Evolutionary conservation across 2,113 vertebrate species (phyloP), one percentile per base, ranked within the genome.

Genomic region (Rhabdomys dilectus): DNA sequence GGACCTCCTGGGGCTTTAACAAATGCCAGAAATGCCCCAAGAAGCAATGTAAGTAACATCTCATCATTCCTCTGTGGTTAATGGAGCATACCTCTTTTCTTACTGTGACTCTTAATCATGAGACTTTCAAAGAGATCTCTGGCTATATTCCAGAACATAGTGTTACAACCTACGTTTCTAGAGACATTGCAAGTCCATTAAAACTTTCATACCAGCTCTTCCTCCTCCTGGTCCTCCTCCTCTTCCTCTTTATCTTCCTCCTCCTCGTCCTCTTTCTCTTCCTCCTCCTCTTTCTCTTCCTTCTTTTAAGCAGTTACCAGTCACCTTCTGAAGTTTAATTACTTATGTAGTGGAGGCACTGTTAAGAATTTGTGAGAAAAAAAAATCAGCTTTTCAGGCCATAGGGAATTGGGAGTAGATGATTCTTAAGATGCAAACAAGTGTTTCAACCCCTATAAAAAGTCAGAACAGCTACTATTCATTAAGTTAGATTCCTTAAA

Each of bases 11-110:
- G 99, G 99, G 99, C 89, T 99, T 99, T 98, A 98, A 99, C 98
- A 99, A 99, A 98, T 99, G 99, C 98, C 99, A 99, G 97, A 99
- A 99, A 97, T 99, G 99, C 98, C 99, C 99, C 89, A 99, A 99
- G 97, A 99, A 99, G 98, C 98, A 99, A 0, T 98, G 99, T 99
- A 99, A 99, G 99, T 99, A 88, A 42, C 42, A 0, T 86, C 95
- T 93, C 91, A 1, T 95, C 91, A 31, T 97, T 98, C 26, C 80
- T 97, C 75, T 95, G 0, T 87, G 72, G 75, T 84, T 60, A 91
- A 85, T 70, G 56, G 19, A 82, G 72, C 39, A 1, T 19, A 26
- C 89, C 53, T 92, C 73, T 93, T 93, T 92, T 81, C 86, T 94
- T 91, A 15, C 12, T 19, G 21, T 90, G 19, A 62, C 48, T 66